Conservation (phyloP, 2,113 vertebrate species). For the Alligator sinensis region DNA sequence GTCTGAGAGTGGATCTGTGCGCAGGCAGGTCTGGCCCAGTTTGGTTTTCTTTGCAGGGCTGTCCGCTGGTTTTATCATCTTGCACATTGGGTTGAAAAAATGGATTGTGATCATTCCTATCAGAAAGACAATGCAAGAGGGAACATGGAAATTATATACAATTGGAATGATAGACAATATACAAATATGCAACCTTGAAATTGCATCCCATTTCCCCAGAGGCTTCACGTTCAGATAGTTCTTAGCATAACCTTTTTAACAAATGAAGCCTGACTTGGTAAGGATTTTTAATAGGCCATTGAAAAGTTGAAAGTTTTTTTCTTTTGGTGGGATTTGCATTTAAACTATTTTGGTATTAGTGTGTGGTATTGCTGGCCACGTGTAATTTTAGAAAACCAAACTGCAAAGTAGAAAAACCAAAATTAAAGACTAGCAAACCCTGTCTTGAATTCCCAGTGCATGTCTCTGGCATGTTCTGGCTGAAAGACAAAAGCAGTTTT, state of each 20-base stretch:
- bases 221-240: background rate
- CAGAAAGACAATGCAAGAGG: no score
- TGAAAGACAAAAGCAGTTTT: background rate
- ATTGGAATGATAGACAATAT: no score
- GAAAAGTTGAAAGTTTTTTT: background rate
- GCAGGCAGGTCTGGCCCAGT: background rate
- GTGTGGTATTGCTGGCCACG: background rate
- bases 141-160: no score
- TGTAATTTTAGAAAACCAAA: background rate
- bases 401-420: background rate
- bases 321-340: background rate
- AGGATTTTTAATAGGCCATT: background rate
- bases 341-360: background rate
- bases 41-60: background rate
- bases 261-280: background rate
- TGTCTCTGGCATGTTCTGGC: background rate
- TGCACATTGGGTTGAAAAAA: rapidly evolving
- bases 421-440: background rate
- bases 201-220: rapidly evolving
- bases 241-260: background rate
- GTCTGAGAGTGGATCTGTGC: background rate
- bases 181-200: no score
- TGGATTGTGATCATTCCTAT: no score
- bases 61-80: background rate
- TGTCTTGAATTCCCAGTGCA: background rate